phyloP scores from a whole-genome alignment of 2,113 vertebrate species.

The Lethenteron camtschaticum region DNA sequence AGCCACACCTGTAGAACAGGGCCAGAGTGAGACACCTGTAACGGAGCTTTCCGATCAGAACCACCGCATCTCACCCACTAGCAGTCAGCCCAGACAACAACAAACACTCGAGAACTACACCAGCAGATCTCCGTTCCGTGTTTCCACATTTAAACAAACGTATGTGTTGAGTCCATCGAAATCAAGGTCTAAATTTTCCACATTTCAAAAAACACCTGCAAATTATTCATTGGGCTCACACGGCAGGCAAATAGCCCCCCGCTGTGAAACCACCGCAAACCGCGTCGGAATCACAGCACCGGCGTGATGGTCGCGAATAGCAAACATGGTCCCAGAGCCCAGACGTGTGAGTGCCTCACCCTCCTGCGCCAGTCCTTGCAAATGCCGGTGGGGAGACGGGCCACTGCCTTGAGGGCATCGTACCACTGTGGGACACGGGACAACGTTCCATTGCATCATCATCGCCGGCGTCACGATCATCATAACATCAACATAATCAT shows the following conservation, averaged over 20 bases:
- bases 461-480: neutral
- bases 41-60: neutral
- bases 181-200: neutral
- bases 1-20: slow-evolving; percentile 56
- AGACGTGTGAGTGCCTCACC: slow-evolving; percentile 20
- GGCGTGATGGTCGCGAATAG: neutral
- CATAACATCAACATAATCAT: neutral
- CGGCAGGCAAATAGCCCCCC: neutral
- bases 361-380: slow-evolving; percentile 88
- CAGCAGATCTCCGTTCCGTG: neutral
- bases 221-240: neutral
- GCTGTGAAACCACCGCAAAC: neutral
- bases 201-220: neutral
- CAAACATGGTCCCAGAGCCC: neutral
- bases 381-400: slow-evolving; percentile 65
- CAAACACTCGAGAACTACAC: neutral
- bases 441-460: neutral
- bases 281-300: neutral
- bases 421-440: slow-evolving; percentile 45
- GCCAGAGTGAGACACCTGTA: neutral
- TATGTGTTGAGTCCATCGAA: too few species aligned
- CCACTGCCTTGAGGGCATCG: slow-evolving; percentile 85
- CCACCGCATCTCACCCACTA: neutral
- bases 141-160: neutral
- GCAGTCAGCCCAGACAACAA: neutral